Evolutionary conservation across 2,797 vertebrate species (phyloP).

Genomic region (Trachops cirrhosus): DNA sequence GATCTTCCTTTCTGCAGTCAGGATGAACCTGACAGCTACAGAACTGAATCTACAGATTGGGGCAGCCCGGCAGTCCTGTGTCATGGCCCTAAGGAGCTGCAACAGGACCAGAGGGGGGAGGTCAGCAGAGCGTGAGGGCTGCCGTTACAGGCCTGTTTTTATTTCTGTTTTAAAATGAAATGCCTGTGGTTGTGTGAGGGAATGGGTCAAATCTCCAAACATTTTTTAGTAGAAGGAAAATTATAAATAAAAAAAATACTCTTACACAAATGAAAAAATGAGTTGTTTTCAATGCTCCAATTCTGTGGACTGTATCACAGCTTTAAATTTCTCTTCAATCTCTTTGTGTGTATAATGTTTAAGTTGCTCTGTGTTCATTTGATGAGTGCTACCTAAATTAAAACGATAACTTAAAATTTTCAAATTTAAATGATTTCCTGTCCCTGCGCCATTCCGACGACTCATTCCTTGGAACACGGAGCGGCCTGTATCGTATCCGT

Average conservation of each 20-base stretch:
- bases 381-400: not conserved
- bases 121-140: no score
- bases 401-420: not conserved
- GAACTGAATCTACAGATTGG: not conserved
- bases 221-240: not conserved
- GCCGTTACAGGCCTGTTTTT: not conserved
- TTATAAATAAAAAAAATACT: not conserved
- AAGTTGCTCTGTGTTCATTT: not conserved
- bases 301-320: not conserved
- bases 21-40: not conserved
- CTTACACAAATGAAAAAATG: not conserved
- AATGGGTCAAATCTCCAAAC: not conserved
- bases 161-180: slow-evolving; percentile 3
- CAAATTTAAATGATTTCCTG: not conserved
- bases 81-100: not conserved
- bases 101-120: not conserved
- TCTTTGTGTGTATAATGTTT: not conserved
- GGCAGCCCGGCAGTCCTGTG: no score
- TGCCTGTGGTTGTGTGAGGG: not conserved
- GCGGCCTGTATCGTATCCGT: not conserved
- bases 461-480: not conserved
- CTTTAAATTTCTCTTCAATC: not conserved
- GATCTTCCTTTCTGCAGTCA: not conserved
- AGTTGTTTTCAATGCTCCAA: not conserved
- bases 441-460: not conserved